phyloP scores from a whole-genome alignment of 2,113 vertebrate species.

The Gallinago media region DNA sequence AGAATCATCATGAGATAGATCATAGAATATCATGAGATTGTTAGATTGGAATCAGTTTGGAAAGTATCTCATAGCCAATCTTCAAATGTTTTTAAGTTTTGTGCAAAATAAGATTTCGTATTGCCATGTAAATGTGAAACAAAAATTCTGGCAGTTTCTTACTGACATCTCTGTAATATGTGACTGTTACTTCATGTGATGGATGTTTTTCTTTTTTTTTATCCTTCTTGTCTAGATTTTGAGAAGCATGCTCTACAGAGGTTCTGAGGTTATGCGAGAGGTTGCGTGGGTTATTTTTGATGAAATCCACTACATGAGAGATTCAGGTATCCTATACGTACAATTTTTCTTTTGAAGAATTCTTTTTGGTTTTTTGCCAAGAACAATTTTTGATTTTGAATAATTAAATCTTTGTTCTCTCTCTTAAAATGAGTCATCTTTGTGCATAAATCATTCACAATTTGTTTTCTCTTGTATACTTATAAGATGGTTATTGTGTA shows the following conservation, averaged over 20 bases:
- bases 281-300: conserved; percentile 98
- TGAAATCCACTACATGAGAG: conserved; percentile 99
- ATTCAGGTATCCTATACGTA: conserved; percentile 81
- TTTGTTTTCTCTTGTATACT: background rate
- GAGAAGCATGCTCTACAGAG: conserved; percentile 97
- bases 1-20: too few relatives aligned
- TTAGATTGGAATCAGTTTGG: background rate
- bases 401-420: background rate
- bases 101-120: background rate
- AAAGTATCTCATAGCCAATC: background rate
- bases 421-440: background rate
- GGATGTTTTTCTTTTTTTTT: background rate
- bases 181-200: background rate
- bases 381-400: background rate
- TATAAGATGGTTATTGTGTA: background rate
- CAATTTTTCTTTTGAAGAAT: background rate
- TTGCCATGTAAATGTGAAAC: background rate
- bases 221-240: conserved; percentile 83
- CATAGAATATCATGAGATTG: background rate
- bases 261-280: conserved; percentile 98
- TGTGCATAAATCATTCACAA: background rate
- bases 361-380: background rate
- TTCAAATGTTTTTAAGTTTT: background rate
- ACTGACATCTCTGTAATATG: background rate
- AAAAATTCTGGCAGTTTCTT: background rate